Conservation (phyloP, 1,140 invertebrate genomes). For the Drosophila melanica region DNA sequence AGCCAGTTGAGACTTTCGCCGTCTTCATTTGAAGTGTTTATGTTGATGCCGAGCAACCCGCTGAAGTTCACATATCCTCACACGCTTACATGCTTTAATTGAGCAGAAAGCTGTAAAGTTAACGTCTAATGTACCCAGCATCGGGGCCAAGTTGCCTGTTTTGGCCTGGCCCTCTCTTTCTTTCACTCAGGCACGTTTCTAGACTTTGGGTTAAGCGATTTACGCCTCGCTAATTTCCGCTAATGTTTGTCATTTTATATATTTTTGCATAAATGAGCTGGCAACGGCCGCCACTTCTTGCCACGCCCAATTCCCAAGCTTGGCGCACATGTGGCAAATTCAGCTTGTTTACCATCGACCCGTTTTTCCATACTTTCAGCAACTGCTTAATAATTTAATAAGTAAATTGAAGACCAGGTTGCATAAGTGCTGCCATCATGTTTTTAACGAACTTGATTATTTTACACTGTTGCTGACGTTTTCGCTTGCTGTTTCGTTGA, state of each 20-base stretch:
- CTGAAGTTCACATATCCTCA: slow-evolving; percentile 13
- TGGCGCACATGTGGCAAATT: slow-evolving; percentile 46
- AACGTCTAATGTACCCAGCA: slow-evolving; percentile 28
- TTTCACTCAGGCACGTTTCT: background rate
- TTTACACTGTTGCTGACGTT: slow-evolving; percentile 11
- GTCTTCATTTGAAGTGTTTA: slow-evolving; percentile 17
- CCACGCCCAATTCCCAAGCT: background rate
- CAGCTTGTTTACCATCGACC: slow-evolving; percentile 7
- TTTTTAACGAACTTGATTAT: slow-evolving; percentile 76
- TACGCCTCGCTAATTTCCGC: slow-evolving; percentile 79
- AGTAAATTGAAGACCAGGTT: slow-evolving; percentile 70
- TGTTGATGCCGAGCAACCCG: slow-evolving; percentile 19
- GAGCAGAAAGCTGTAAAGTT: slow-evolving; percentile 61
- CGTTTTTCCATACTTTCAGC: slow-evolving; percentile 54
- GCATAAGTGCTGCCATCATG: slow-evolving; percentile 31
- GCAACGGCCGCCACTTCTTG: slow-evolving; percentile 15
- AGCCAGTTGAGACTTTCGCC: slow-evolving; percentile 1
- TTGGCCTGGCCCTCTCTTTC: background rate
- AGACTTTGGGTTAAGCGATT: slow-evolving; percentile 68
- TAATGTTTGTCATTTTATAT: slow-evolving; percentile 76
- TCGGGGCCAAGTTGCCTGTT: slow-evolving; percentile 18
- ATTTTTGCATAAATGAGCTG: slow-evolving; percentile 76
- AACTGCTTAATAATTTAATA: slow-evolving; percentile 74
- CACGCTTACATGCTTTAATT: slow-evolving; percentile 48
- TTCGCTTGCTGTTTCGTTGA: slow-evolving; percentile 17